Conservation (phyloP, 2,113 vertebrate species). For the Hyaena hyaena region DNA sequence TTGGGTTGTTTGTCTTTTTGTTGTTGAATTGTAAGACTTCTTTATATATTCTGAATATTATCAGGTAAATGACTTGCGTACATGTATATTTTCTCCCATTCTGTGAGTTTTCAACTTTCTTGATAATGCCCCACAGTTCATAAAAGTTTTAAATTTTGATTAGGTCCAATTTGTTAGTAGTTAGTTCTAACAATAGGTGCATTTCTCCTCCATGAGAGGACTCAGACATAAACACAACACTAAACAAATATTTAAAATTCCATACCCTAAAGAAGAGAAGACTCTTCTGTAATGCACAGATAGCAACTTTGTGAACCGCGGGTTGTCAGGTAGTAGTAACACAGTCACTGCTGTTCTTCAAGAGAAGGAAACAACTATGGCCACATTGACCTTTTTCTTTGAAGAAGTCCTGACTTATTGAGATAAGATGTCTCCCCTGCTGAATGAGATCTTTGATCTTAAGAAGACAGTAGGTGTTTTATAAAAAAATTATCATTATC, state of each 20-base stretch:
- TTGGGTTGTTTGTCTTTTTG: not conserved
- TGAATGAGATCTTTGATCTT: constrained; percentile 75
- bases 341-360: not conserved
- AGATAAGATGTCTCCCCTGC: constrained; percentile 29
- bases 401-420: not conserved
- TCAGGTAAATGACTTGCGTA: not conserved
- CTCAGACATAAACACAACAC: not conserved
- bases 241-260: not conserved
- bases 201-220: not conserved
- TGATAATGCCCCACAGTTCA: not conserved
- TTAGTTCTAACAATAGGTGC: accelerated
- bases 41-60: not conserved
- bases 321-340: not conserved
- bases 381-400: constrained; percentile 27
- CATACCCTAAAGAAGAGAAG: not conserved
- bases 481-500: constrained; percentile 68
- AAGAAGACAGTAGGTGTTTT: constrained; percentile 43
- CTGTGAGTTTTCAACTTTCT: not conserved
- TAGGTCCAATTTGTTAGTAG: not conserved
- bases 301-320: not conserved
- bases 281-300: not conserved
- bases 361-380: constrained; percentile 1
- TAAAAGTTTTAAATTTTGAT: not conserved
- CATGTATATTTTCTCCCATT: not conserved
- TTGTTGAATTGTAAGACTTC: not conserved